phyloP scores from a whole-genome alignment of 2,113 vertebrate genomes.

The Equus przewalskii region DNA sequence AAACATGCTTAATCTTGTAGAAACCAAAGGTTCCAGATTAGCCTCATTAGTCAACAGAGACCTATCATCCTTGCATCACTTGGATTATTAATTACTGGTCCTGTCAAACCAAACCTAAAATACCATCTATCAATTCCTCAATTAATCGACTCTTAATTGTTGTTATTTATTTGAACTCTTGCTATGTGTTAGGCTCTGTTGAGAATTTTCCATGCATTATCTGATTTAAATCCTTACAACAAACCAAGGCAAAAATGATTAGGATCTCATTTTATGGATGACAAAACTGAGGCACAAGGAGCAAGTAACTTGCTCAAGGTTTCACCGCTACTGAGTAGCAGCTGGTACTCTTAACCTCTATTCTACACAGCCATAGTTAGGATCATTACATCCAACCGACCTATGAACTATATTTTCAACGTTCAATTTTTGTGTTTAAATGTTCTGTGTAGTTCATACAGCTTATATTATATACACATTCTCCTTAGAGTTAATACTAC shows the following conservation, averaged over 20 bases:
- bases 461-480: neutral
- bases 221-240: conserved; percentile 17
- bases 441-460: neutral
- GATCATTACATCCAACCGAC: neutral
- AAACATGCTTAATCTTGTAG: neutral
- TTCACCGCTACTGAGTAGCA: neutral
- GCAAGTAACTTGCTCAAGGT: neutral
- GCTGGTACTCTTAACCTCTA: neutral
- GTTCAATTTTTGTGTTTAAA: neutral
- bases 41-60: neutral
- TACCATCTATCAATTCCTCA: neutral
- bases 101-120: conserved; percentile 25
- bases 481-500: conserved; percentile 28
- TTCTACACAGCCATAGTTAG: neutral
- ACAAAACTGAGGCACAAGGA: conserved; percentile 25
- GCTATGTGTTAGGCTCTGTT: neutral
- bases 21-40: neutral
- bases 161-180: conserved; percentile 46
- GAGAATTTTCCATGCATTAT: neutral
- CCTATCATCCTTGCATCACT: neutral
- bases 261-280: neutral
- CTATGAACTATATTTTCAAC: neutral
- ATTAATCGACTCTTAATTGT: neutral
- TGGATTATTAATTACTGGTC: neutral
- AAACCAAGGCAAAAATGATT: neutral